phyloP scores from a whole-genome alignment of 2,113 vertebrate species.

The Genyomyrus donnyi region DNA sequence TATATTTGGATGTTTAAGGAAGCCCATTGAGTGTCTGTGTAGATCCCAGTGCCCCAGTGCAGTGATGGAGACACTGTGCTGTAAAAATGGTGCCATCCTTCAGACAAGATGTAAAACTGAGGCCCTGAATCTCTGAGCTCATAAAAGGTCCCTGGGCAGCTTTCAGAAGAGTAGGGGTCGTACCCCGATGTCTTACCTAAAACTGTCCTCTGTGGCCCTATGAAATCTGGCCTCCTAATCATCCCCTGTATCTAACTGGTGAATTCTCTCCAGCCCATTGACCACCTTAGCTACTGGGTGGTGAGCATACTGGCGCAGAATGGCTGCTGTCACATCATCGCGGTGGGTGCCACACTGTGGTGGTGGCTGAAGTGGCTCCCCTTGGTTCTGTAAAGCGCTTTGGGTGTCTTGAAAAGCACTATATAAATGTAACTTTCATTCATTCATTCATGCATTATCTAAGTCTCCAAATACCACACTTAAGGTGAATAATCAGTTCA shows the following conservation, averaged over 20 bases:
- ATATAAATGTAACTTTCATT: background rate
- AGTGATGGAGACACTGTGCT: background rate
- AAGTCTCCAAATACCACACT: background rate
- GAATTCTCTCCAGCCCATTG: background rate
- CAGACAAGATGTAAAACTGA: background rate
- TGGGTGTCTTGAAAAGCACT: background rate
- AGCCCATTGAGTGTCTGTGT: background rate
- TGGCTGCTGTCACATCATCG: background rate
- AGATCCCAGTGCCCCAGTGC: background rate
- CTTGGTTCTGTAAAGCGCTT: background rate
- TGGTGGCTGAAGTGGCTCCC: background rate
- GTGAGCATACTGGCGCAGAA: background rate
- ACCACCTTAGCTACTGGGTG: background rate
- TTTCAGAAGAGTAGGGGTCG: background rate
- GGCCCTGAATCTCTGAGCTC: background rate
- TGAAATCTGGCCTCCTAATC: background rate
- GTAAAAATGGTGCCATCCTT: background rate
- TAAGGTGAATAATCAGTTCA: background rate
- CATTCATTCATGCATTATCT: background rate
- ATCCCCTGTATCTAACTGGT: background rate
- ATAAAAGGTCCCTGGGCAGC: background rate
- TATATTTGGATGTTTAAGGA: background rate
- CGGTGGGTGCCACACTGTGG: background rate
- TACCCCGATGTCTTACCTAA: background rate
- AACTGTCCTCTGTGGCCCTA: background rate